phyloP scores from a whole-genome alignment of 2,113 vertebrate genomes.

The Cyprinus carpio region DNA sequence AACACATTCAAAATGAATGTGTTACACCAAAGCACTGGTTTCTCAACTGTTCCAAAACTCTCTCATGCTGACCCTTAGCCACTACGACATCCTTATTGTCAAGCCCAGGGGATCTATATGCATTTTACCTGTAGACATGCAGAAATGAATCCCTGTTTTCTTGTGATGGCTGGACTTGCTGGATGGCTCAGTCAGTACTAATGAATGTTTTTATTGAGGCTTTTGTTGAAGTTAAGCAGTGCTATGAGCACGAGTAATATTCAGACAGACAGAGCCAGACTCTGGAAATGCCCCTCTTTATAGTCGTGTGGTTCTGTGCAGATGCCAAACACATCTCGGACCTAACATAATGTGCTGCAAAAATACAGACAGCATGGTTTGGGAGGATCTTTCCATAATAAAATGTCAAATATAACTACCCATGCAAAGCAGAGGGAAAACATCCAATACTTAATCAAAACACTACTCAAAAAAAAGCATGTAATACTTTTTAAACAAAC shows the following conservation, averaged over 20 bases:
- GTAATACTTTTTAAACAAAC: not conserved
- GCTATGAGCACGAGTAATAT: constrained; percentile 19
- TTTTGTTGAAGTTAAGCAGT: constrained; percentile 19
- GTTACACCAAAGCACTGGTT: not conserved
- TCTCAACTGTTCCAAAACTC: not conserved
- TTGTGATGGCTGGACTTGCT: not conserved
- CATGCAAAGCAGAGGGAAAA: constrained; percentile 6
- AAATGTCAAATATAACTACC: constrained; percentile 24
- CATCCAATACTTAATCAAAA: constrained; percentile 6
- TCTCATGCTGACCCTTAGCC: not conserved
- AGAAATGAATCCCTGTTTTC: constrained; percentile 20
- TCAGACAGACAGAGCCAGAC: not conserved
- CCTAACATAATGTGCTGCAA: constrained; percentile 1
- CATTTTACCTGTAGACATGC: not conserved
- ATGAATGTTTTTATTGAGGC: constrained; percentile 21
- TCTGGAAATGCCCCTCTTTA: constrained; percentile 20
- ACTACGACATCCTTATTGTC: not conserved
- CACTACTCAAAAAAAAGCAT: not conserved
- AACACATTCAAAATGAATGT: too few relatives aligned
- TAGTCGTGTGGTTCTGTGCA: constrained; percentile 21
- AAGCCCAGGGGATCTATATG: not conserved
- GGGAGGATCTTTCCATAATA: constrained; percentile 3
- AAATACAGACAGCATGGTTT: not conserved
- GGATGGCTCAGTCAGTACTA: not conserved
- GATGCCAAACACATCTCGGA: constrained; percentile 26